Evolutionary conservation across 2,797 vertebrate species (phyloP).

Genomic region (Leuciscus waleckii): DNA sequence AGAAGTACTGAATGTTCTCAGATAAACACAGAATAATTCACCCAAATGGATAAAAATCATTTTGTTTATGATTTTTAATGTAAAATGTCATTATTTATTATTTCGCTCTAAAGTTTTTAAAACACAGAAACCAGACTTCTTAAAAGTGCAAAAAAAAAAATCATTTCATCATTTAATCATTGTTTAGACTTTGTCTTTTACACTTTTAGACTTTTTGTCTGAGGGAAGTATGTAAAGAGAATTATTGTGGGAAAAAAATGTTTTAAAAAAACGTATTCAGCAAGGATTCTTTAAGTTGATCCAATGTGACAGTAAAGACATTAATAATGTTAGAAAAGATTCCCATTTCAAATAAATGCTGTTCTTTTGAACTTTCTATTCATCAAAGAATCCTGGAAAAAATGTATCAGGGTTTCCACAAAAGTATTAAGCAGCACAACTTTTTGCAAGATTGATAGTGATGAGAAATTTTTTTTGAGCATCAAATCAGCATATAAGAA

Average conservation of each 20-base stretch:
- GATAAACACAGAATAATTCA: neutral
- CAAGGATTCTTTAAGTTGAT: neutral
- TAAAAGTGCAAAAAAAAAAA: neutral
- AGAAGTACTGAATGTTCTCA: conserved; percentile 79
- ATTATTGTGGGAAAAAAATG: neutral
- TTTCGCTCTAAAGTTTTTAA: neutral
- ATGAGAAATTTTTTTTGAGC: neutral
- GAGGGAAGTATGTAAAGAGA: neutral
- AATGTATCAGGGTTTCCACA: neutral
- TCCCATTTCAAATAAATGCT: neutral
- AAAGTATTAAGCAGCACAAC: neutral
- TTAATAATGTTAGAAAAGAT: neutral
- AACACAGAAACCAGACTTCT: neutral
- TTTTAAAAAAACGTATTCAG: too few species aligned
- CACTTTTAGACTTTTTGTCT: neutral
- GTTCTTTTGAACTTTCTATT: neutral
- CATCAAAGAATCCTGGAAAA: neutral
- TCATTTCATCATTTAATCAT: neutral
- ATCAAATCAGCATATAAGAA: too few species aligned
- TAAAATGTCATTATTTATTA: neutral
- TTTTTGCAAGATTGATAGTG: neutral
- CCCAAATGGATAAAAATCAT: neutral
- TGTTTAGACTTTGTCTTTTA: neutral
- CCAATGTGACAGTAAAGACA: neutral
- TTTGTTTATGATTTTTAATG: too few species aligned